phyloP scores from a whole-genome alignment of 37 sponge, comb jelly and placozoan species.

The Tethya wilhelma region DNA sequence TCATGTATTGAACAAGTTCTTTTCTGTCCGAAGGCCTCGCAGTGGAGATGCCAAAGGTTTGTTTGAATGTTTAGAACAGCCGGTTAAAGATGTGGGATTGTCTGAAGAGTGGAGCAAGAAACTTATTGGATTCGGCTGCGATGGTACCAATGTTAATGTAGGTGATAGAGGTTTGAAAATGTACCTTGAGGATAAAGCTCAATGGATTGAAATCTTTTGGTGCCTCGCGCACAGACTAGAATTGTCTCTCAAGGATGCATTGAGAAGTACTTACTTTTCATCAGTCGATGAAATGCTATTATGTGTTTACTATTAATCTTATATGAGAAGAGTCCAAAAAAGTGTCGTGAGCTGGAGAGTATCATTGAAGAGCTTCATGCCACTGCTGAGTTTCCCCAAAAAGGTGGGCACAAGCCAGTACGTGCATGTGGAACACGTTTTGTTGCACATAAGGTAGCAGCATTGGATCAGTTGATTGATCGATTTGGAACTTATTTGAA shows the following conservation, averaged over 20 bases:
- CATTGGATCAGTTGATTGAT: conserved; percentile 51
- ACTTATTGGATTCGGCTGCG: conserved; percentile 73
- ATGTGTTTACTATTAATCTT: conserved; percentile 57
- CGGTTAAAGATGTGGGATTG: no score
- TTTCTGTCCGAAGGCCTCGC: no score
- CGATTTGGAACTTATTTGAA: conserved; percentile 65
- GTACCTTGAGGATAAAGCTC: no score
- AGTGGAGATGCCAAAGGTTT: no score
- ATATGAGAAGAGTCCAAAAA: conserved; percentile 77
- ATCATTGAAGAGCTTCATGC: conserved; percentile 47
- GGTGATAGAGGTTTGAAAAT: conserved; percentile 46
- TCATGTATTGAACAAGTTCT: no score
- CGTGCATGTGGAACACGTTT: conserved; percentile 76
- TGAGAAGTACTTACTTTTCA: no score
- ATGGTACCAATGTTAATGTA: conserved; percentile 63
- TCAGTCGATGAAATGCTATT: no score
- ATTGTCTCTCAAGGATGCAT: conserved; percentile 47
- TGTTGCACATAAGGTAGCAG: conserved; percentile 70
- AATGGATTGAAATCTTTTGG: no score
- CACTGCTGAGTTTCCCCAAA: conserved; percentile 44
- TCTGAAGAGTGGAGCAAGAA: conserved; percentile 42
- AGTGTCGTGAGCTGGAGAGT: conserved; percentile 62
- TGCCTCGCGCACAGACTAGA: no score
- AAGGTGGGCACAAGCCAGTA: conserved; percentile 53
- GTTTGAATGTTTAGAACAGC: no score